phyloP scores from a whole-genome alignment of 2,888 invertebrate genomes.

The Parelbella ahira region DNA sequence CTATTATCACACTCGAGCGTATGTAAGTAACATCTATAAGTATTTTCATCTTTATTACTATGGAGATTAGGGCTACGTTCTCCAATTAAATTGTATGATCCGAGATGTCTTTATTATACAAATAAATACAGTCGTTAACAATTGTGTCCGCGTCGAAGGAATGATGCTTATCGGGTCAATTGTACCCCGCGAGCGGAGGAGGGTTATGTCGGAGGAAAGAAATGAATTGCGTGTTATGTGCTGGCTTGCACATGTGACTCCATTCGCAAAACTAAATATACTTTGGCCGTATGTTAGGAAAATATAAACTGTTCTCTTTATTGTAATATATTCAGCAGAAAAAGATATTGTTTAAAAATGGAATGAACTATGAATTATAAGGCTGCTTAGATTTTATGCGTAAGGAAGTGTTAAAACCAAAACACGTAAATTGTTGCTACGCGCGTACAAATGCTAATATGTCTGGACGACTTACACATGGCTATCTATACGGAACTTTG shows the following conservation, averaged over 20 bases:
- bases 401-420: no score
- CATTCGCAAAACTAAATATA: no score
- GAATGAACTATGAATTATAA: no score
- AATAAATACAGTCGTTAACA: slow-evolving; percentile 42
- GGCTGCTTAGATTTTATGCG: no score
- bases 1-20: slow-evolving; percentile 41
- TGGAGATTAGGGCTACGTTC: slow-evolving; percentile 25
- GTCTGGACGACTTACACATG: no score
- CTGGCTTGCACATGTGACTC: slow-evolving; percentile 13
- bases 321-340: no score
- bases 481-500: no score
- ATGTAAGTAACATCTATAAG: slow-evolving; percentile 12
- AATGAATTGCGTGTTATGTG: slow-evolving; percentile 14
- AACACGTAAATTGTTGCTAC: no score
- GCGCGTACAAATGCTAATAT: no score
- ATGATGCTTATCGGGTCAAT: slow-evolving; percentile 52
- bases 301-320: no score
- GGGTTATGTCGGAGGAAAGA: slow-evolving; percentile 30
- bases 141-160: slow-evolving; percentile 35
- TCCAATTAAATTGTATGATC: slow-evolving; percentile 11
- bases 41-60: slow-evolving; percentile 19
- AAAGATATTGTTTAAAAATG: no score
- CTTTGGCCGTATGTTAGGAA: no score
- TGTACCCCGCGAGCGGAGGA: slow-evolving; percentile 31
- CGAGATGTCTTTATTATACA: slow-evolving; percentile 43